Base-by-base conservation (phyloP, 2,113 vertebrate species). In the Antidorcas marsupialis region DNA sequence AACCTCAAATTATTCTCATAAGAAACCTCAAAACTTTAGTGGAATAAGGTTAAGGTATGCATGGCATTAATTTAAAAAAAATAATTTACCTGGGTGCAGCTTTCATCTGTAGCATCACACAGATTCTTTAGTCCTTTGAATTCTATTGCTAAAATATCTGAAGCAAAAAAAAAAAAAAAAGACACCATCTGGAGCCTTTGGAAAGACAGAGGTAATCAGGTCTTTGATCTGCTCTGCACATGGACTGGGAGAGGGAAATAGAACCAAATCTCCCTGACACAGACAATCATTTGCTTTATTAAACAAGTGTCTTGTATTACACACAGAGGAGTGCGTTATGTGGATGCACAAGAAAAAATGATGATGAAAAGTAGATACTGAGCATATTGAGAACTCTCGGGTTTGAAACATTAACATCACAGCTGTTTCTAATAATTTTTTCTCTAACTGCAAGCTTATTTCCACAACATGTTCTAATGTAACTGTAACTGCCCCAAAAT, bases 251-350 rank as follows among this genome's bases (percentile, higher is more conserved):
- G 85, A 96, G 50, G 60, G 91, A 97, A 57, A 96, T 82, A 97
- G 88, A 86, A 98, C 97, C 88, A 97, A 95, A 97, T 98, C 97
- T 97, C 93, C 88, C 96, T 91, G 97, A 97, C 97, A 97, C 86
- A 97, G 98, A 98, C 97, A 96, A 97, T 97, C 95, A 91, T 93
- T 97, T 83, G 96, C 95, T 97, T 98, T 98, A 98, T 98, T 98
- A 98, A 98, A 98, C 97, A 98, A 98, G 89, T 98, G 98, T 98
- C 98, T 98, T 98, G 93, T 98, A 97, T 98, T 98, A 98, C 96
- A 97, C 93, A 97, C 90, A 95, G 94, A 98, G 96, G 62, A 96
- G 81, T 97, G 97, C 88, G 95, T 98, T 97, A 94, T 95, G 93
- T 89, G 98, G 87, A 97, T 87, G 96, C 97, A 95, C 98, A 97